Base-by-base conservation (phyloP, 2,113 vertebrate species). In the Triplophysa siluroides region DNA sequence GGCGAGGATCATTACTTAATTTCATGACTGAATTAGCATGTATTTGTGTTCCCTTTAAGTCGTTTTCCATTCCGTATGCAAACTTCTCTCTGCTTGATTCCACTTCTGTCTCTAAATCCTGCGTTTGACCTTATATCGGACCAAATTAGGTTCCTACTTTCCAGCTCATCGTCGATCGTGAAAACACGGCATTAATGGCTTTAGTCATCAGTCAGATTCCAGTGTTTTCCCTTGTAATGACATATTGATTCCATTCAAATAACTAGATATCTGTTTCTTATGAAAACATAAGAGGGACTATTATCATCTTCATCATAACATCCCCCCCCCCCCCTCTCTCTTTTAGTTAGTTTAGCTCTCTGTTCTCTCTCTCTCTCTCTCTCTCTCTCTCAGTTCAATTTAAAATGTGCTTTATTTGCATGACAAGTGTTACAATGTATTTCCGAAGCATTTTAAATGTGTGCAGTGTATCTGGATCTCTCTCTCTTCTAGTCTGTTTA, bases 1-100 rank as follows among this genome's bases (percentile, higher is more conserved):
- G n/a, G 75, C 64, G 69, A 85, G 80, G 86, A 87, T 89, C 86
- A 86, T 87, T 87, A 87, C 85, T 87, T 89, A 81, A 88, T 88
- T 89, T 89, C 86, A 86, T 86, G 85, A 89, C 85, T 88, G 86
- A 87, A 89, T 86, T 88, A 88, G 84, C 84, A 89, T 87, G 81
- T 84, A 81, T 88, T 85, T 85, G 82, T 86, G 83, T 83, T 84
- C 83, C 81, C 85, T 81, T 83, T 81, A 79, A 81, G 60, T 81
- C 75, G 62, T 86, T 86, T 86, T 82, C 83, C 62, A 54, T 83
- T 81, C 81, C 73, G 38, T 81, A 76, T 85, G 82, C 78, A 80
- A 83, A 82, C 76, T 64, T 74, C 56, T 61, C 68, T 43, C 64
- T 69, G 58, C 82, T 76, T 78, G 63, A 14, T 85, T 81, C 43